Percentiles rank a stretch among this genome's conserved stretches.
Conservation (phyloP, 2,113 vertebrate genomes). For the Rhinolophus sinicus region DNA sequence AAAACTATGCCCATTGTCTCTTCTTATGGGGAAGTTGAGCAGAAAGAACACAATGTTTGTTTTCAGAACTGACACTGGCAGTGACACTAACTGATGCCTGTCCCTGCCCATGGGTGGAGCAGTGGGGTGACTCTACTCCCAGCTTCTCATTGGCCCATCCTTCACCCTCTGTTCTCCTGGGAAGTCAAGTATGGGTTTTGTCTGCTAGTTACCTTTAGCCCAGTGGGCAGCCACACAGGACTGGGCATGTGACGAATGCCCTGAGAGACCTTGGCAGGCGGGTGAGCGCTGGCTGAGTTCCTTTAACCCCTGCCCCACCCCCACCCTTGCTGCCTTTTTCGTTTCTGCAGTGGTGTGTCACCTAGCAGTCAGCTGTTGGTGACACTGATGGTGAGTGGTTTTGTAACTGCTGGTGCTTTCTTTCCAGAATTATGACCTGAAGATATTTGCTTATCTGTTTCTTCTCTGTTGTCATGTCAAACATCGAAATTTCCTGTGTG, state of each 20-base stretch:
- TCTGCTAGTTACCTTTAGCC: constrained; percentile 90
- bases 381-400: constrained; percentile 54
- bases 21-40: constrained; percentile 23
- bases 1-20: constrained; percentile 59
- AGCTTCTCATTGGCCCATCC: constrained; percentile 87
- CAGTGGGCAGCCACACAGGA: constrained; percentile 81
- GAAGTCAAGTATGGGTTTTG: constrained; percentile 86
- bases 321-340: neutral
- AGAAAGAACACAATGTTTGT: constrained; percentile 78
- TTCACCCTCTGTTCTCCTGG: constrained; percentile 65
- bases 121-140: constrained; percentile 88
- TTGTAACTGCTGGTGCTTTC: constrained; percentile 52
- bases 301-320: neutral
- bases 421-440: constrained; percentile 19
- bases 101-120: constrained; percentile 76
- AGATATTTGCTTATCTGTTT: constrained; percentile 34
- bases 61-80: constrained; percentile 58
- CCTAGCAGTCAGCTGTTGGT: constrained; percentile 59
- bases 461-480: constrained; percentile 37
- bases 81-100: constrained; percentile 56
- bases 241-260: constrained; percentile 84
- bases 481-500: neutral
- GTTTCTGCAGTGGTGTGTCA: constrained; percentile 70
- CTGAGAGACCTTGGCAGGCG: constrained; percentile 85
- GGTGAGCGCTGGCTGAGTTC: constrained; percentile 77